Evolutionary conservation across 1,140 invertebrate genomes (phyloP).

Genomic region (Cotesia chilonis): DNA sequence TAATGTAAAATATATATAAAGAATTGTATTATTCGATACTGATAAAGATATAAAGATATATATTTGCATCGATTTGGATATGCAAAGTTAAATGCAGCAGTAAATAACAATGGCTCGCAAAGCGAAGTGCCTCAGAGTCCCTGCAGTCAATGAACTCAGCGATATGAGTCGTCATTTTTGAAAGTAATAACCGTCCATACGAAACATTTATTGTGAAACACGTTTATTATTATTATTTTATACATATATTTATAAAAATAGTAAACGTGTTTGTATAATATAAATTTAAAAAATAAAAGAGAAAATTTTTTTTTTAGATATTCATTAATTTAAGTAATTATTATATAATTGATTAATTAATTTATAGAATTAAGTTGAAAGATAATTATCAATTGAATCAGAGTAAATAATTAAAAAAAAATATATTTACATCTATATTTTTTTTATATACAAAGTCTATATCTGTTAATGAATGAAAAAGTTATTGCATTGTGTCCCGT

Average conservation of each 20-base stretch:
- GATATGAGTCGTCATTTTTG: constrained; percentile 49
- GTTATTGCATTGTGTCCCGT: constrained; percentile 49
- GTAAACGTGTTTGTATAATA: constrained; percentile 6
- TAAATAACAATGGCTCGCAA: constrained; percentile 2
- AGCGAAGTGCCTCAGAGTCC: constrained; percentile 18
- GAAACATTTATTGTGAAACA: constrained; percentile 52
- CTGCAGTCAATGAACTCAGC: constrained; percentile 20
- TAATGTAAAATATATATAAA: too few species aligned
- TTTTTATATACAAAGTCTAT: constrained; percentile 63
- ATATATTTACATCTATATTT: constrained; percentile 49
- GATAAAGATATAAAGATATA: neutral
- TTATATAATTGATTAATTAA: constrained; percentile 12
- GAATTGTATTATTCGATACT: too few species aligned
- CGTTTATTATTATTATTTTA: constrained; percentile 46
- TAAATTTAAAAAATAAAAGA: constrained; percentile 25
- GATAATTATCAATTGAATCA: too few species aligned
- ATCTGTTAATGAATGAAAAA: constrained; percentile 60
- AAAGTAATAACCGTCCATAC: constrained; percentile 62
- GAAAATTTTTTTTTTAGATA: neutral
- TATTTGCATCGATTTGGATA: neutral
- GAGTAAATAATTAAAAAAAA: constrained; percentile 47
- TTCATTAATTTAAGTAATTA: neutral
- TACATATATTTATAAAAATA: constrained; percentile 9
- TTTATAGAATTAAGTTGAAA: neutral
- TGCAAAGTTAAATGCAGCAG: constrained; percentile 8